Percentiles rank a stretch among this genome's conserved stretches.
phyloP scores from a whole-genome alignment of 2,888 invertebrate genomes.

The Ametastegia equiseti region DNA sequence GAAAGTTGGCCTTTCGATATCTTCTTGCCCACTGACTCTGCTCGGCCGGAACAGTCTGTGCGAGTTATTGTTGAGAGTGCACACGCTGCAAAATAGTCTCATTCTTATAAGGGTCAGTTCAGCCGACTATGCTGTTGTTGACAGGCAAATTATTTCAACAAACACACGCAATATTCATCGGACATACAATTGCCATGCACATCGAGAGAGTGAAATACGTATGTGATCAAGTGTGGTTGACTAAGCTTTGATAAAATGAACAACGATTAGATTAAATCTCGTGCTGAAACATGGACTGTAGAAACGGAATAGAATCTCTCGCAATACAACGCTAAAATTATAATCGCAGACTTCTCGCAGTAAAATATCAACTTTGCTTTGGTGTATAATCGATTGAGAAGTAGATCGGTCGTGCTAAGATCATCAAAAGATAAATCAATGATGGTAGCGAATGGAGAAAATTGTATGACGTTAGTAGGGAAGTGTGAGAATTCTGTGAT shows the following conservation, averaged over 20 bases:
- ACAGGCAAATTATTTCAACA: not conserved
- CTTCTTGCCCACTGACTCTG: not conserved
- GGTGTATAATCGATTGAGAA: not conserved
- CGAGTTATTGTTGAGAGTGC: conserved; percentile 4
- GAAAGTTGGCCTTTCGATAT: conserved; percentile 40
- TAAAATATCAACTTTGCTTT: not conserved
- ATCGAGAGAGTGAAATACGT: not conserved
- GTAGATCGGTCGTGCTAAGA: not conserved
- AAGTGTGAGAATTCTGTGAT: not conserved
- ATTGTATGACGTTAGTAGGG: not conserved
- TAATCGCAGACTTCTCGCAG: not conserved
- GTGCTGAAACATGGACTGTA: not conserved
- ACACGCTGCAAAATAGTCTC: not conserved
- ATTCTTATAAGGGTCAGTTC: not conserved
- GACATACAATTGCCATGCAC: not conserved
- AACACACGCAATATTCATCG: not conserved
- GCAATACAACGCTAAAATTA: not conserved
- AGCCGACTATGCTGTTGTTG: not conserved
- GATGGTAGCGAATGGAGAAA: not conserved
- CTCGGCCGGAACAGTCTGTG: not conserved
- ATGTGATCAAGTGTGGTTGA: not conserved
- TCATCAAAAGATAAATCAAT: not conserved
- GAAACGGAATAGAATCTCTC: not conserved
- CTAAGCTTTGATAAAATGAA: not conserved
- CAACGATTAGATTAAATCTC: not conserved